A percentile compares a stretch with the other conserved stretches of the same genome.
phyloP scores from a whole-genome alignment of 1,140 invertebrate species.

The Temnothorax longispinosus region DNA sequence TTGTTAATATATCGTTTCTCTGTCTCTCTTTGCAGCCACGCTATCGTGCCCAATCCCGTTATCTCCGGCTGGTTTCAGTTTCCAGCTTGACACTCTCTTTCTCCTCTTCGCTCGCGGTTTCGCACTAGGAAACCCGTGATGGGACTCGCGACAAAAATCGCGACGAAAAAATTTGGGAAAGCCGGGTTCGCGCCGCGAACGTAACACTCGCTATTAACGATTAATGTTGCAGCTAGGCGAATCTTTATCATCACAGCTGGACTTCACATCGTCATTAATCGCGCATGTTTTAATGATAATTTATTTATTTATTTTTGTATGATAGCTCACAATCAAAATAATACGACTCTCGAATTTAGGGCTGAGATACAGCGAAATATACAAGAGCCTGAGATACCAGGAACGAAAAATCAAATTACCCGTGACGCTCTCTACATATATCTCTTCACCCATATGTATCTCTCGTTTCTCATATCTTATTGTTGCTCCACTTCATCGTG shows the following conservation, averaged over 20 bases:
- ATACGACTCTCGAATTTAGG: slow-evolving; percentile 38
- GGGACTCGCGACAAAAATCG: neutral
- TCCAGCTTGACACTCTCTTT: slow-evolving; percentile 20
- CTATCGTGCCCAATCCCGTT: slow-evolving; percentile 67
- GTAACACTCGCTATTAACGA: neutral
- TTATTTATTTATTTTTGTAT: neutral
- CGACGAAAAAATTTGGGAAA: neutral
- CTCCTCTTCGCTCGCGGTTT: neutral
- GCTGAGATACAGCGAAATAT: neutral
- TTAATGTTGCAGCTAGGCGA: neutral
- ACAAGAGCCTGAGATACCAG: neutral
- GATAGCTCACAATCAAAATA: slow-evolving; percentile 39
- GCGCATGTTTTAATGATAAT: slow-evolving; percentile 14
- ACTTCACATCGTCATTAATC: slow-evolving; percentile 29
- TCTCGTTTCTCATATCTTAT: slow-evolving; percentile 8
- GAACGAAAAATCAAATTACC: neutral
- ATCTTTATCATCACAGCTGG: slow-evolving; percentile 36
- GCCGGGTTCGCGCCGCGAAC: neutral
- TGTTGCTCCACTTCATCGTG: slow-evolving; percentile 7
- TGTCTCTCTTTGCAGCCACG: slow-evolving; percentile 36
- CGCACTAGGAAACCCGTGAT: neutral
- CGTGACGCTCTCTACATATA: too few relatives aligned
- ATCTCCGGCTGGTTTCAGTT: slow-evolving; percentile 41
- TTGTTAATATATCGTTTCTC: slow-evolving; percentile 60
- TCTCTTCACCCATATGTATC: neutral